These are phyloP conservation scores for Anser cygnoides DNA, from an alignment of 2,113 vertebrate species.

Conservation along the genomic window DNA sequence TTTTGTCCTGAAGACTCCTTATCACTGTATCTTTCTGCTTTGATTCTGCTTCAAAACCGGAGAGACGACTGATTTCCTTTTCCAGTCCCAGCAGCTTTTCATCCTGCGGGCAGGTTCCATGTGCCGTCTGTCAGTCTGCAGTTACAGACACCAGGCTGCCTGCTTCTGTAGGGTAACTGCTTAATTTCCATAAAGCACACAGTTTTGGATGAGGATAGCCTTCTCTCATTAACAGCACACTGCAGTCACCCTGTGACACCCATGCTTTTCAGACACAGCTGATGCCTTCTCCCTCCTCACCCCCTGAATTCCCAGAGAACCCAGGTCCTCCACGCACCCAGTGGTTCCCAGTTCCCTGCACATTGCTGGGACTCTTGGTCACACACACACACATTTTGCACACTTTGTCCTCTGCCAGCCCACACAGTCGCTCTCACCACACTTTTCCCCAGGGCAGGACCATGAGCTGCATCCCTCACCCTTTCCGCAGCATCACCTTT, in stretches of 20 bases:
- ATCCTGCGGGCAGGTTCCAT: slow-evolving; percentile 50
- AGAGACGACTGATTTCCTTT: slow-evolving; percentile 58
- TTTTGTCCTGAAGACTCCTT: slow-evolving; percentile 65
- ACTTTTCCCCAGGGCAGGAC: not conserved
- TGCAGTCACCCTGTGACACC: not conserved
- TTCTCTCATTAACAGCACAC: not conserved
- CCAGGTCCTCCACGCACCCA: not conserved
- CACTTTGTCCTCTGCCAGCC: not conserved
- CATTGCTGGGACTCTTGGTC: no score
- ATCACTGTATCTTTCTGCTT: slow-evolving; percentile 73
- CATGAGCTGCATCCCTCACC: no score
- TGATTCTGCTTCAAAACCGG: slow-evolving; percentile 61
- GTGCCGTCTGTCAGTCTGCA: not conserved
- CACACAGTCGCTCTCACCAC: not conserved
- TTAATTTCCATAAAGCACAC: fast-evolving
- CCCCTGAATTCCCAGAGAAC: fast-evolving
- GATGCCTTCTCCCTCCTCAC: not conserved
- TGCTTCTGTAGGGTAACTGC: fast-evolving
- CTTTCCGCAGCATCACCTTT: slow-evolving; percentile 28
- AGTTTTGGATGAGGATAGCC: not conserved
- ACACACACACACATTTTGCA: not conserved
- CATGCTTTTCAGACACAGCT: not conserved
- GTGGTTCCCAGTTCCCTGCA: not conserved
- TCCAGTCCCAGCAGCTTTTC: slow-evolving; percentile 61
- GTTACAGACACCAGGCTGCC: not conserved